Evolutionary conservation across 2,113 vertebrate species (phyloP), one percentile per base, ranked within the genome.

Genomic region (Typhlomys cinereus): DNA sequence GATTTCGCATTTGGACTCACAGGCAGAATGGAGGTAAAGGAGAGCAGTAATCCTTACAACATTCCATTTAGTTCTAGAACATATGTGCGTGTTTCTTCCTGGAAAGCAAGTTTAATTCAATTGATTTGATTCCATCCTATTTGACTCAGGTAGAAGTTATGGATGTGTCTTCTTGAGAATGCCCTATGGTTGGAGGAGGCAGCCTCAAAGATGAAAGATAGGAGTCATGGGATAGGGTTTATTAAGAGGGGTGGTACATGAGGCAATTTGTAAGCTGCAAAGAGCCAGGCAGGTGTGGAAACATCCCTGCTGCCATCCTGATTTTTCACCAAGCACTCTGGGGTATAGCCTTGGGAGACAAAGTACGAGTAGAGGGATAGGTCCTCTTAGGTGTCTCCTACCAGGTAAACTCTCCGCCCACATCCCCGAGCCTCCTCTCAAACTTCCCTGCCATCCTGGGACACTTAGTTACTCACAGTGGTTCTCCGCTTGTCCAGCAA

Each of bases 401-500:
- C 34, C 59, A 36, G 29, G 27, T n/a, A n/a, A 20, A 21, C 46
- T 31, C 39, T 70, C 13, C 36, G 66, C 34, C 61, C 44, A 27
- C 18, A 48, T 9, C 46, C 39, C 62, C 39, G 15, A 34, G 41
- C 29, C 41, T 90, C 57, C 44, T 25, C 48, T 34, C 88, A 36
- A 15, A 15, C 20, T 10, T 14, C 31, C 48, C 44, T 66, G 34
- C 52, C 17, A 25, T 3, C 50, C 76, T 29, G 11, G 8, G 31
- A 14, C 5, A 46, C 61, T 64, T 27, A 0, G 12, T 78, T 85
- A 97, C 99, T 99, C 98, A 99, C 99, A 99, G 97, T 98, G 98
- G 90, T 96, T 98, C 85, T 99, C 98, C 0, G 96, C 21, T 1
- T 98, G 98, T 92, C 98, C 96, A 1, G 98, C 98, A 91, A 99